Evolutionary conservation across 2,888 invertebrate genomes (phyloP).

Genomic region (Parnassius glacialis): DNA sequence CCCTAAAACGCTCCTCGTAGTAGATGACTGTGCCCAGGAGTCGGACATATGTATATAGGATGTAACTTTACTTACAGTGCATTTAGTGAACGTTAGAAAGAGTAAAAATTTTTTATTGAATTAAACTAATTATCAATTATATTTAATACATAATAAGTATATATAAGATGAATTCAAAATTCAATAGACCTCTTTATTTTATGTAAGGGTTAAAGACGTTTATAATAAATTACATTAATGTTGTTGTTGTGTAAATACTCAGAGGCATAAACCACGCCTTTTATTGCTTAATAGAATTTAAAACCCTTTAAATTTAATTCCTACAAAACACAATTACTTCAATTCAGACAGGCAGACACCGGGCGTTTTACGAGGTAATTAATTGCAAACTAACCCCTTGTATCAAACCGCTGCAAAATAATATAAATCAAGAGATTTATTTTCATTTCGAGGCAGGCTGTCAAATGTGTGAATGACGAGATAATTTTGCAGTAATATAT

Average conservation of each 20-base stretch:
- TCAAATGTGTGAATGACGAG: neutral
- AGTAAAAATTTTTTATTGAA: too few species aligned
- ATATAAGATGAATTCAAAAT: too few species aligned
- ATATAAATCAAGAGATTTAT: constrained; percentile 26
- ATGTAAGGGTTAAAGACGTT: too few species aligned
- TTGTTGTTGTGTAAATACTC: constrained; percentile 16
- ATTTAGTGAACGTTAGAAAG: too few species aligned
- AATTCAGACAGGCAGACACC: constrained; percentile 21
- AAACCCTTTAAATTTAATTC: constrained; percentile 23
- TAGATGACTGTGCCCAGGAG: too few species aligned
- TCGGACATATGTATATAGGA: too few species aligned
- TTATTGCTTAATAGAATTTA: constrained; percentile 23
- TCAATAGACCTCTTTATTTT: too few species aligned
- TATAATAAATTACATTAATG: constrained; percentile 15
- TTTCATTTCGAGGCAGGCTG: constrained; percentile 1
- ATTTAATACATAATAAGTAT: too few species aligned
- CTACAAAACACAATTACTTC: constrained; percentile 24
- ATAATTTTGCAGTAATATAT: too few species aligned
- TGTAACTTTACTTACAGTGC: too few species aligned
- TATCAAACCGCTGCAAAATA: constrained; percentile 16
- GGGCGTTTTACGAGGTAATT: constrained; percentile 27
- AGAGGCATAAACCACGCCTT: constrained; percentile 22
- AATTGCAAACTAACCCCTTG: constrained; percentile 19
- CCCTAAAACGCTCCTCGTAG: too few species aligned
- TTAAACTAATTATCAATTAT: too few species aligned